Evolutionary conservation across 2,797 vertebrate species (phyloP), one percentile per base, ranked within the genome.

Genomic region (Epinephelus coioides): DNA sequence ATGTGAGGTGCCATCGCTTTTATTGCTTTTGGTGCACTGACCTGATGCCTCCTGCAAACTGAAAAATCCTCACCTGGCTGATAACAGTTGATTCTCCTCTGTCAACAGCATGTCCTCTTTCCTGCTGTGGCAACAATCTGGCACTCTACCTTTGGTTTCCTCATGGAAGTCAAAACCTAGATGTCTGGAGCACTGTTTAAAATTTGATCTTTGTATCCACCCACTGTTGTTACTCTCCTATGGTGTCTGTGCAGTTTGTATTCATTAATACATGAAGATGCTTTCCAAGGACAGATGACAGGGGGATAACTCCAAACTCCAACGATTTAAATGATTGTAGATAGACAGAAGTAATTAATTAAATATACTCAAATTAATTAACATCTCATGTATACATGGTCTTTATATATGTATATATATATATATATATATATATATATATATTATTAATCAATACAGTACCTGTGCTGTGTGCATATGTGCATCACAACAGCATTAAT

Each of bases 101-200:
- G 49, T 69, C 46, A 64, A 49, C 64, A 56, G 51, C 21, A 6
- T 27, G 44, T 57, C 57, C 2, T 51, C 62, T 47, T 14, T 65
- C 65, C 62, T 54, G 21, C 61, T 14, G 54, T 46, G 74, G 66
- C 47, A 54, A 34, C 69, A 72, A 57, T 78, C 57, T 75, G 68
- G n/a, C 25, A 7, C 49, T 17, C 21, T 10, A 19, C 11, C 57
- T 79, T 68, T 49, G 73, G 80, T 81, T 74, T 78, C 50, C 43
- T 61, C 23, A 14, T 55, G 46, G 46, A 82, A 72, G 51, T 74
- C 53, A 46, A 70, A 69, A 63, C 60, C 78, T n/a, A 73, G 60
- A 62, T 69, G 44, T 77, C 62, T 67, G 69, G 19, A 64, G 23
- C 44, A 1, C 56, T 21, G 55, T 54, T 10, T 56, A 8, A 75